Evolutionary conservation across 2,888 invertebrate genomes (phyloP).

Genomic region (Hymenopus coronatus): DNA sequence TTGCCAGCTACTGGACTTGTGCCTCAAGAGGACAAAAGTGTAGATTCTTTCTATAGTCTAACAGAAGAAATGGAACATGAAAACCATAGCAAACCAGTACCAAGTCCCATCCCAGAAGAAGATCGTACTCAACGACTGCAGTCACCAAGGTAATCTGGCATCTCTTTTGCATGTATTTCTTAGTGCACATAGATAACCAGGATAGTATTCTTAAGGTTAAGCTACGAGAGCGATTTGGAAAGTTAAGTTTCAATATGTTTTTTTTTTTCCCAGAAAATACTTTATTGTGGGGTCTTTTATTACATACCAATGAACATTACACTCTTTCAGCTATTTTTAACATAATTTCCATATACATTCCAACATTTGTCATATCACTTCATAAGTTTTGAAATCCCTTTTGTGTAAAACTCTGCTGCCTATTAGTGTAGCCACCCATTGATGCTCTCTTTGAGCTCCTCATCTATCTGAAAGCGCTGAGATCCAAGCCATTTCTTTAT

Average conservation of each 20-base stretch:
- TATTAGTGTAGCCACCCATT: background rate
- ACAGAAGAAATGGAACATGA: background rate
- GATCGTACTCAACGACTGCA: background rate
- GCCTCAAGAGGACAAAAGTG: constrained; percentile 1
- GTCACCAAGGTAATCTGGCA: background rate
- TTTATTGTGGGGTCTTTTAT: too few relatives aligned
- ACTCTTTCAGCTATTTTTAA: too few relatives aligned
- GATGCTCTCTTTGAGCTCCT: too few relatives aligned
- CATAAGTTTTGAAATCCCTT: background rate
- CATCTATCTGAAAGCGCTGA: background rate
- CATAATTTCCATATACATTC: background rate
- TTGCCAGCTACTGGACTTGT: background rate
- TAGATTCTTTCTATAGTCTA: constrained; percentile 21
- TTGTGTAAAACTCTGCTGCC: background rate
- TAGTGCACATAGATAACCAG: background rate
- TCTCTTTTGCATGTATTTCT: background rate
- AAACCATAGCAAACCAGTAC: background rate
- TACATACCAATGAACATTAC: too few relatives aligned
- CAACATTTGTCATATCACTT: background rate
- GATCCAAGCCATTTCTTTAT: background rate
- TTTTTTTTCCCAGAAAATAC: too few relatives aligned
- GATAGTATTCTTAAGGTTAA: background rate
- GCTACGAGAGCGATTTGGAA: too few relatives aligned
- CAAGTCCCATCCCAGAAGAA: constrained; percentile 10
- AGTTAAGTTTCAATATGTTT: too few relatives aligned